Evolutionary conservation across 1,140 invertebrate genomes (phyloP).

Genomic region (Pachyrhynchus sulphureomaculatus): DNA sequence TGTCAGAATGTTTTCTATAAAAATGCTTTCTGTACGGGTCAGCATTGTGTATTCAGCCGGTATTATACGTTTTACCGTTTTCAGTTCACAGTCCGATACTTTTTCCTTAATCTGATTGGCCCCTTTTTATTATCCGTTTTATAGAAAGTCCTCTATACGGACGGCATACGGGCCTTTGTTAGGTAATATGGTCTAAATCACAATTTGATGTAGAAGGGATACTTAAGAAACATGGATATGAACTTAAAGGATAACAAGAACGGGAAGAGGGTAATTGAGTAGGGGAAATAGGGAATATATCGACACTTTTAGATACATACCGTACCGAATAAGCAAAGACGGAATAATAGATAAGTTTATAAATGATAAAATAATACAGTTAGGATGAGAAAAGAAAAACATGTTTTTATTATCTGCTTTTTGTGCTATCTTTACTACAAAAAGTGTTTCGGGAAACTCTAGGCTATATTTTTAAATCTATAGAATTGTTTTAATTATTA

Average conservation of each 20-base stretch:
- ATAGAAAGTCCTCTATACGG: constrained; percentile 17
- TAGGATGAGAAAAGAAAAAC: too few relatives aligned
- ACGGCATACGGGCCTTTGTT: constrained; percentile 13
- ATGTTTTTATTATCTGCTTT: too few relatives aligned
- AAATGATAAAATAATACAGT: too few relatives aligned
- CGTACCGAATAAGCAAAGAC: too few relatives aligned
- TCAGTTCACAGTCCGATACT: constrained; percentile 25
- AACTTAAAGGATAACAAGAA: neutral
- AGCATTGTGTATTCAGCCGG: constrained; percentile 34
- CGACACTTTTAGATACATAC: too few relatives aligned
- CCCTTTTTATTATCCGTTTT: constrained; percentile 28
- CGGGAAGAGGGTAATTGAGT: too few relatives aligned
- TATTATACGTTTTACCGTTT: constrained; percentile 27
- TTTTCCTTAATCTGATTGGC: constrained; percentile 32
- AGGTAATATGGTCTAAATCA: constrained; percentile 21
- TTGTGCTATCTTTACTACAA: too few relatives aligned
- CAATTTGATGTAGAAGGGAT: constrained; percentile 14
- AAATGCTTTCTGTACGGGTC: constrained; percentile 26
- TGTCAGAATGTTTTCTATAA: constrained; percentile 32
- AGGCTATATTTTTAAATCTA: too few relatives aligned
- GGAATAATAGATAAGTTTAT: too few relatives aligned
- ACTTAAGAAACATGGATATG: constrained; percentile 8
- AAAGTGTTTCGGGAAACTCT: too few relatives aligned
- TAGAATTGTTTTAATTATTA: too few relatives aligned
- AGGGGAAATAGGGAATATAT: too few relatives aligned